phyloP scores from a whole-genome alignment of 2,797 vertebrate genomes.

The Acomys russatus region DNA sequence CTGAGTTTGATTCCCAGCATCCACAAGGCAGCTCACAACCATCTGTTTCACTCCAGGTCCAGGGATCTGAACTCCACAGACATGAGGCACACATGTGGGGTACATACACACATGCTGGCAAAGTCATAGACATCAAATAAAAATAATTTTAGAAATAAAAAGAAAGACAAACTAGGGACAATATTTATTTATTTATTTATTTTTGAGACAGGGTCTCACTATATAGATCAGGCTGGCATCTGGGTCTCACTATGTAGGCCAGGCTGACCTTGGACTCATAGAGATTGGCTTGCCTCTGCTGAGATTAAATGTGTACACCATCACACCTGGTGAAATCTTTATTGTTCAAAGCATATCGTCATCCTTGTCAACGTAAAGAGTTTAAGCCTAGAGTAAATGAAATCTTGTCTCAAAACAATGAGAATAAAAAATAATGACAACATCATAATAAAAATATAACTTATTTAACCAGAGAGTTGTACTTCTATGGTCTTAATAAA shows the following conservation, averaged over 20 bases:
- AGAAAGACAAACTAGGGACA: too few species aligned
- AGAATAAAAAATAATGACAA: not conserved
- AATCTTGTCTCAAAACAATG: not conserved
- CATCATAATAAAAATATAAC: not conserved
- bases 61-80: too few species aligned
- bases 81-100: not conserved
- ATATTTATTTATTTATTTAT: not conserved
- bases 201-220: not conserved
- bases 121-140: not conserved
- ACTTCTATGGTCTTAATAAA: not conserved
- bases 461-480: not conserved
- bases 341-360: not conserved
- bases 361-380: not conserved
- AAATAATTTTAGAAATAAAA: not conserved
- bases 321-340: not conserved
- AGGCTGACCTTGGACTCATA: not conserved
- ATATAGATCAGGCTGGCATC: not conserved
- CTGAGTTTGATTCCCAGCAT: not conserved
- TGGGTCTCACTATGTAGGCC: not conserved
- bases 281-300: not conserved
- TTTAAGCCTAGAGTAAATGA: too few species aligned
- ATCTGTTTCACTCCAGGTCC: not conserved
- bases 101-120: not conserved
- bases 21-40: not conserved
- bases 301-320: not conserved